Conservation (phyloP, 92 coral and sea anemone genomes). For the Diadumene lineata region DNA sequence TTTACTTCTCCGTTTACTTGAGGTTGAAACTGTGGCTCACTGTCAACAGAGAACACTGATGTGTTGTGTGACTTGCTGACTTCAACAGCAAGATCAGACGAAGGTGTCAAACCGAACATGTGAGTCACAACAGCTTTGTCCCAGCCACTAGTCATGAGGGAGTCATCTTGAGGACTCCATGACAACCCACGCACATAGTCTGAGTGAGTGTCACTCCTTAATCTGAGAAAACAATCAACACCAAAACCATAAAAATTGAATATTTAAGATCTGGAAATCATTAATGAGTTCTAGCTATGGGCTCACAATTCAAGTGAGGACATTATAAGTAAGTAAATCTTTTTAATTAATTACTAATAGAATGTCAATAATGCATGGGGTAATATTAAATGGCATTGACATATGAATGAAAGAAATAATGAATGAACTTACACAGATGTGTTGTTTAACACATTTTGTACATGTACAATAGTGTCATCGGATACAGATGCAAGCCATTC, state of each 20-base stretch:
- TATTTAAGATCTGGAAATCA: no score
- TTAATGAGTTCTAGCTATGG: no score
- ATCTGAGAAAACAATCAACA: constrained; percentile 56
- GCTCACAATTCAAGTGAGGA: no score
- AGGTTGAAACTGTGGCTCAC: constrained; percentile 41
- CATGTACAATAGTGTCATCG: constrained; percentile 85
- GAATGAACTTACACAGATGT: constrained; percentile 71
- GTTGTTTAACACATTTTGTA: constrained; percentile 78
- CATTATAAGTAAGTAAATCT: no score
- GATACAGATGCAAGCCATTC: constrained; percentile 99
- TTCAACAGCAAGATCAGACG: constrained; percentile 85
- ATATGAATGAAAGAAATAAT: not conserved
- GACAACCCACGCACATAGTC: constrained; percentile 93
- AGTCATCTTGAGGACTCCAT: constrained; percentile 94
- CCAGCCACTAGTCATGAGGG: constrained; percentile 96
- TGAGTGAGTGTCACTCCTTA: constrained; percentile 82
- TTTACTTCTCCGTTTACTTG: constrained; percentile 65
- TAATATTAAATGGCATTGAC: no score
- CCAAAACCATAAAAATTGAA: no score
- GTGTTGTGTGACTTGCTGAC: constrained; percentile 81
- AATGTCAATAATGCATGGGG: no score
- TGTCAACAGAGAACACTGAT: constrained; percentile 64
- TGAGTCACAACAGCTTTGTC: constrained; percentile 80
- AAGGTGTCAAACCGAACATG: constrained; percentile 47
- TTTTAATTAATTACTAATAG: no score